Evolutionary conservation across 2,113 vertebrate genomes (phyloP).

Genomic region (Pyrgilauda ruficollis): DNA sequence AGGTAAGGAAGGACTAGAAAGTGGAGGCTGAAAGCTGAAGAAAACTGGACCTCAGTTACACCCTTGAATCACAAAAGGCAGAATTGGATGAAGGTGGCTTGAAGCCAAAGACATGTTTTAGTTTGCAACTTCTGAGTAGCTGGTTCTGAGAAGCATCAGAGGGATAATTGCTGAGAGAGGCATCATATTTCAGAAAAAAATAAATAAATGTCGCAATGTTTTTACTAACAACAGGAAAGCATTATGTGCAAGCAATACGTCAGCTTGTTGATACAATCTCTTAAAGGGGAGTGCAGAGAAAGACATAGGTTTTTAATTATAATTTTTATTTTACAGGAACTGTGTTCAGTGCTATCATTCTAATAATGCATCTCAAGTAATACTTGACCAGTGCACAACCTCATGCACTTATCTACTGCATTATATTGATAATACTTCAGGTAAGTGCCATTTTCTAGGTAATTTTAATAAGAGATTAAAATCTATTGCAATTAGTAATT

Average conservation of each 20-base stretch:
- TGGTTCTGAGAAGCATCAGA: background rate
- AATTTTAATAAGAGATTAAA: background rate
- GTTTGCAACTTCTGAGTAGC: background rate
- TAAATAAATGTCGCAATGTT: slow-evolving; percentile 12
- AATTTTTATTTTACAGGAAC: slow-evolving; percentile 76
- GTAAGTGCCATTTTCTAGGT: slow-evolving; percentile 64
- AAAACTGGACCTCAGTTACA: background rate
- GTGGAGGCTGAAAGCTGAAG: background rate
- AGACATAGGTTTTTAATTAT: background rate
- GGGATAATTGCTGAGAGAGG: background rate
- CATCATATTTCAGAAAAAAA: slow-evolving; percentile 7
- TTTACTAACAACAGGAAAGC: slow-evolving; percentile 18
- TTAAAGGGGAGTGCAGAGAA: background rate
- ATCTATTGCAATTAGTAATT: background rate
- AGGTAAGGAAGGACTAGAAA: background rate
- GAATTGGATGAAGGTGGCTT: background rate
- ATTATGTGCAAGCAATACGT: background rate
- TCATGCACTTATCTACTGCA: slow-evolving; percentile 80
- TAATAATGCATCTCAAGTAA: slow-evolving; percentile 73
- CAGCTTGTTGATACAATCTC: slow-evolving; percentile 5
- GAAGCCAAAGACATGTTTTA: background rate
- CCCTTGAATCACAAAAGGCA: background rate
- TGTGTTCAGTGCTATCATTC: slow-evolving; percentile 85
- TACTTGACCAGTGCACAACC: slow-evolving; percentile 77
- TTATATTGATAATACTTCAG: slow-evolving; percentile 77